Evolutionary conservation across 2,113 vertebrate species (phyloP).

Genomic region (Boleophthalmus pectinirostris): DNA sequence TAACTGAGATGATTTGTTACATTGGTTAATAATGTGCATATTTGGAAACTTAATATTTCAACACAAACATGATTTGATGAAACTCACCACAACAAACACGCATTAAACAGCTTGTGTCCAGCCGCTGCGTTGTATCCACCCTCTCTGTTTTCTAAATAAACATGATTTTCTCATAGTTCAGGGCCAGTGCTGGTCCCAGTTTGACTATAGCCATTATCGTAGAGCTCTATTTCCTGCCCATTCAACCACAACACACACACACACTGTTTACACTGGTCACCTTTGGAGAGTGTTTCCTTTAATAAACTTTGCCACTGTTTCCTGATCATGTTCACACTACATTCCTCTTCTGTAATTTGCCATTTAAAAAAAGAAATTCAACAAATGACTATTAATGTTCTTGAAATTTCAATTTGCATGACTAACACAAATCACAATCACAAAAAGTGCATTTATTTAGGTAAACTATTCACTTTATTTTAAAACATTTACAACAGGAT

Average conservation of each 20-base stretch:
- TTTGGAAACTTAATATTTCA: too few relatives aligned
- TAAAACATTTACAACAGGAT: too few relatives aligned
- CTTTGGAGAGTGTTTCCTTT: not conserved
- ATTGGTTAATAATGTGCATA: not conserved
- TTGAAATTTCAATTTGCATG: not conserved
- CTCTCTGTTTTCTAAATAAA: constrained; percentile 12
- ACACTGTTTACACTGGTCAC: not conserved
- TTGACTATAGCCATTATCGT: not conserved
- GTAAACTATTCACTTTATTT: too few relatives aligned
- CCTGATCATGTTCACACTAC: constrained; percentile 4
- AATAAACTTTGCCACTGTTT: constrained; percentile 3
- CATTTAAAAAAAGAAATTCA: too few relatives aligned
- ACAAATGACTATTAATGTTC: too few relatives aligned
- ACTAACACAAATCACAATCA: not conserved
- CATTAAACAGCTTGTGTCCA: constrained; percentile 11
- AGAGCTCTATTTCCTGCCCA: not conserved
- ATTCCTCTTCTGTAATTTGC: not conserved
- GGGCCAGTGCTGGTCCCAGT: not conserved
- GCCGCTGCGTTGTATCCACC: not conserved
- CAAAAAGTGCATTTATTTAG: not conserved
- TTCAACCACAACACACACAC: not conserved
- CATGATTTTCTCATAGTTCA: constrained; percentile 6
- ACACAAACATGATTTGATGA: not conserved
- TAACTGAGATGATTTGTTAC: too few relatives aligned
- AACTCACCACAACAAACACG: not conserved